These are phyloP conservation scores for Coranthus polyacanthus DNA, from an alignment of 2,797 vertebrate genomes.

Conservation along the genomic window DNA sequence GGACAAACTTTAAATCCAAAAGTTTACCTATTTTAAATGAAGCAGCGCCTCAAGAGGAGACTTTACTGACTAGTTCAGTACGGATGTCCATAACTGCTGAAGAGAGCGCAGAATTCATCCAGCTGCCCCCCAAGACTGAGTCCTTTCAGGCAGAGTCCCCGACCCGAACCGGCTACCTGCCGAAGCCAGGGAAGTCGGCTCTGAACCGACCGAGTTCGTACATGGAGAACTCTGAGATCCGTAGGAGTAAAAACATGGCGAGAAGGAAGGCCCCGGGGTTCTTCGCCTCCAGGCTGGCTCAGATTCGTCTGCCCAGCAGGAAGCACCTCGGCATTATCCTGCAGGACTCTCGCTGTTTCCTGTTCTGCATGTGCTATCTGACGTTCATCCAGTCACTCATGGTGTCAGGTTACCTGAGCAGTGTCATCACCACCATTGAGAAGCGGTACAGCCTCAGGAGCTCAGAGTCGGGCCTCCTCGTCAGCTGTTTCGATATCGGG, in stretches of 20 bases:
- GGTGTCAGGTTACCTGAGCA: constrained; percentile 99
- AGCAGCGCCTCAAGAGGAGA: constrained; percentile 68
- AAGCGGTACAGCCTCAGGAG: constrained; percentile 95
- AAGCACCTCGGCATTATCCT: constrained; percentile 84
- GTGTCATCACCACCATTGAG: constrained; percentile 99
- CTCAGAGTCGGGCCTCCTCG: constrained; percentile 95
- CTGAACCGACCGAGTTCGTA: constrained; percentile 75
- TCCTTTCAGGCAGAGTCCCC: constrained; percentile 59
- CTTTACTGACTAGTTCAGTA: constrained; percentile 64
- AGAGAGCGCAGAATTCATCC: constrained; percentile 70
- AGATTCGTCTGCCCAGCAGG: constrained; percentile 78
- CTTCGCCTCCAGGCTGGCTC: constrained; percentile 59
- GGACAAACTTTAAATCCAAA: constrained; percentile 80
- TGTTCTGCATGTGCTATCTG: constrained; percentile 97
- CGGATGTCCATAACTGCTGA: constrained; percentile 63
- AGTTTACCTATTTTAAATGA: constrained; percentile 87
- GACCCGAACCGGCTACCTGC: constrained; percentile 5
- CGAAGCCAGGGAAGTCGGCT: constrained; percentile 71
- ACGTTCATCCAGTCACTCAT: constrained; percentile 98
- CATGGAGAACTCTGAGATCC: constrained; percentile 72
- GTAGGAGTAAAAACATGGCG: constrained; percentile 63
- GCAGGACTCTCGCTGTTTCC: constrained; percentile 93
- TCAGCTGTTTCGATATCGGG: constrained; percentile 98
- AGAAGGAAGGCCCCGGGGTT: constrained; percentile 63
- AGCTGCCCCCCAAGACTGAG: constrained; percentile 47